Evolutionary conservation across 2,797 vertebrate species (phyloP), one percentile per base, ranked within the genome.

Genomic region (Pachyuromys duprasi): DNA sequence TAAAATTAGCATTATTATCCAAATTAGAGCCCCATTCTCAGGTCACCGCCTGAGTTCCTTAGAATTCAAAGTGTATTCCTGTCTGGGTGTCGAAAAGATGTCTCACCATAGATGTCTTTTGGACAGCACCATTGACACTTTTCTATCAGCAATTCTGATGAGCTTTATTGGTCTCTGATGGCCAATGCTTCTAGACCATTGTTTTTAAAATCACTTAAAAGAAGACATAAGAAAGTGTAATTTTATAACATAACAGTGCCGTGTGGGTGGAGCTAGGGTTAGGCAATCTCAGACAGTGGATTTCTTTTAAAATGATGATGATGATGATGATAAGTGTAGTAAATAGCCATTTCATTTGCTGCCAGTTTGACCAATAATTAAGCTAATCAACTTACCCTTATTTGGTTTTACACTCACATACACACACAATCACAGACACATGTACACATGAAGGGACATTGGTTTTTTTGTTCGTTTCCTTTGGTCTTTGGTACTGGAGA

Each of bases 1-100:
- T 92, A 96, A 93, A 95, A 89, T 89, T 79, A 75, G 39, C 53
- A 55, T 89, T 95, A 65, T 75, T 94, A 55, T 22, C 45, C 33
- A 57, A 6, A 45, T 70, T 83, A 33, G 17, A 82, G 33, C 4
- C 20, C 20, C 62, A 89, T 90, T 15, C 26, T 60, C 4, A 33
- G 13, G 57, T 82, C 36, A 82, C 8, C 74, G 2, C 62, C 60
- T 75, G 53, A 95, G 60, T 49, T 91, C 33, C 55, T 95, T 93
- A 91, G 62, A 96, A 95, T 89, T 91, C 57, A 87, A 91, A 69
- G 69, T 69, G 26, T 39, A 72, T 14, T 70, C 31, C 45, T 89
- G 33, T 42, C 49, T 92, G 89, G 55, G 53, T 63, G 89, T 90
- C 14, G 53, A 84, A n/a, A 94, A 75, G 20, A 20, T 70, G 20